phyloP scores from a whole-genome alignment of 2,113 vertebrate species.

The Chionodraco myersi region DNA sequence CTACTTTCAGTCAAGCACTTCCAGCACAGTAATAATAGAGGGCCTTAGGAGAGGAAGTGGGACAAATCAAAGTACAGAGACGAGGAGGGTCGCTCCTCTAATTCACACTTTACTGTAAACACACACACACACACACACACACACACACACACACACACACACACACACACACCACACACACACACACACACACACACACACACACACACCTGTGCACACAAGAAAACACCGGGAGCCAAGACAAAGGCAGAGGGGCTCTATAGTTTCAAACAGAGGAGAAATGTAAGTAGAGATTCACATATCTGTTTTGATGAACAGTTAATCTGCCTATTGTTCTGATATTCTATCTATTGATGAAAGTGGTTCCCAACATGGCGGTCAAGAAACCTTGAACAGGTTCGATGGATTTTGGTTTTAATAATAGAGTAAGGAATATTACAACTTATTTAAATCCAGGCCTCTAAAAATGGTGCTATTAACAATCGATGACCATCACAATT shows the following conservation, averaged over 20 bases:
- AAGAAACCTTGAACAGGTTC: not conserved
- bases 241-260: not conserved
- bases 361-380: not conserved
- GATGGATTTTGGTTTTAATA: not conserved
- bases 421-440: not conserved
- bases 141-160: conserved; percentile 55
- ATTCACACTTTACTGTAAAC: conserved; percentile 76
- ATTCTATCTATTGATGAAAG: not conserved
- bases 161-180: conserved; percentile 57
- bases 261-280: not conserved
- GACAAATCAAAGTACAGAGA: conserved; percentile 61
- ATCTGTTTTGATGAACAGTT: not conserved
- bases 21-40: conserved; percentile 67
- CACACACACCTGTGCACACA: conserved; percentile 60
- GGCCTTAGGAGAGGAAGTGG: conserved; percentile 65
- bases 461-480: not conserved
- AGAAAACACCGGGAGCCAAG: conserved; percentile 7
- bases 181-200: conserved; percentile 55
- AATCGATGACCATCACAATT: not conserved
- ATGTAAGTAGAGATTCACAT: not conserved
- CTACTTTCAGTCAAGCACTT: conserved; percentile 74
- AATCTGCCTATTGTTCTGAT: not conserved
- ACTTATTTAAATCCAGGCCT: not conserved
- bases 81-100: conserved; percentile 46
- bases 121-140: conserved; percentile 55